phyloP scores from a whole-genome alignment of 2,888 invertebrate species.

The Leptopilina syphax region DNA sequence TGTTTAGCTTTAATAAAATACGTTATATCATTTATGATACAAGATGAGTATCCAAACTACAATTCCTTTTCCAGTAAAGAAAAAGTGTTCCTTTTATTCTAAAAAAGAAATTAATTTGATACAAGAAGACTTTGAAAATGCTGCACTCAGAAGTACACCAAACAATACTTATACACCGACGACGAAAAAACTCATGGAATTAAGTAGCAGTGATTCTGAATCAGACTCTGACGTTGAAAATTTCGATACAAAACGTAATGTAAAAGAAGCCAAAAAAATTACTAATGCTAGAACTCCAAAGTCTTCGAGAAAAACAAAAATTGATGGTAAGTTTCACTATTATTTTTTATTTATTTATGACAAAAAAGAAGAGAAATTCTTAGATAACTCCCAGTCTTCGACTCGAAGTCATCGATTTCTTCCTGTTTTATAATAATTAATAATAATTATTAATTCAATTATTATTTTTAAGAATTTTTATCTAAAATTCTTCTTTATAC shows the following conservation, averaged over 20 bases:
- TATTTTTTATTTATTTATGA: too few relatives aligned
- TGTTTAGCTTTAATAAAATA: background rate
- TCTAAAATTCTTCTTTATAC: too few relatives aligned
- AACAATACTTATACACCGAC: constrained; percentile 62
- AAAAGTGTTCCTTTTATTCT: constrained; percentile 74
- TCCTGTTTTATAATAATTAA: too few relatives aligned
- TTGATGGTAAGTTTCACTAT: constrained; percentile 1
- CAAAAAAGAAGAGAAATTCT: too few relatives aligned
- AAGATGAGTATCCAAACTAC: constrained; percentile 77
- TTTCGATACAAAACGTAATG: constrained; percentile 36
- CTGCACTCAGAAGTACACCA: constrained; percentile 59
- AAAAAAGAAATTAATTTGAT: constrained; percentile 59
- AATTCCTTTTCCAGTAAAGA: constrained; percentile 78
- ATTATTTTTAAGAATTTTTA: too few relatives aligned
- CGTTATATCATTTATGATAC: background rate
- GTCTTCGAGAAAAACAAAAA: constrained; percentile 54
- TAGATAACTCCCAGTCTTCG: too few relatives aligned
- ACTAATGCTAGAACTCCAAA: constrained; percentile 52
- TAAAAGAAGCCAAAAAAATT: constrained; percentile 7
- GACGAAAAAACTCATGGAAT: constrained; percentile 69
- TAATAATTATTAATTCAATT: too few relatives aligned
- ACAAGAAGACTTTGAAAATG: constrained; percentile 64
- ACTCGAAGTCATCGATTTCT: too few relatives aligned
- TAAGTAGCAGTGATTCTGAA: constrained; percentile 72
- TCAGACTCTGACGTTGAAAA: constrained; percentile 70